Base-by-base conservation (phyloP, 2,888 invertebrate genomes). In the Lomographa bimaculata region DNA sequence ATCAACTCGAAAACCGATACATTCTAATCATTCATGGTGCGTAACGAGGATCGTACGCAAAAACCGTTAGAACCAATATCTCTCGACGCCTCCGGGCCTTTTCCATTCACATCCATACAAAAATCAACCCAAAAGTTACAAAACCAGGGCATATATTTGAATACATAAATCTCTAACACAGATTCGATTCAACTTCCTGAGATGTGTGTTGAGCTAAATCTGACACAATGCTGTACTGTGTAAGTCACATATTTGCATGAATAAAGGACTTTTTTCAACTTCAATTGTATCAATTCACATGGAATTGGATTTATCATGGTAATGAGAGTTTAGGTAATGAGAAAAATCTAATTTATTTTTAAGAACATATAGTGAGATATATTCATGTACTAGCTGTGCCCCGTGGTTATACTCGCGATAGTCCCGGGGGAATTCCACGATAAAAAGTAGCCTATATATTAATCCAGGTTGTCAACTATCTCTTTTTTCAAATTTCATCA, bases 21-120 rank as follows among this genome's bases (percentile, higher is more conserved):
- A 43, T 36, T 59, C 60, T 61, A 62, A 69, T 66, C 63, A 65
- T 61, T 63, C 65, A 59, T 55, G 54, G 59, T 57, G 57, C 60
- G 57, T 69, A 68, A 71, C 57, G 60, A 58, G 60, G 63, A 58
- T 61, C 61, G 61, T 56, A 64, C 63, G 57, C 51, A 70, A 73
- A 76, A 79, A 71, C 66, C 68, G 64, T 54, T 67, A 32, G 61
- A 60, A 58, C 71, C 79, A 77, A 77, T 78, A 79, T 70, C 68
- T 60, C 63, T 58, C 65, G 65, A 44, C 37, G 41, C 78, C 73
- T 71, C 66, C 54, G 56, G 73, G 70, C 65, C 64, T 61, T 57
- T 71, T 63, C 60, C 61, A 55, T 64, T 16, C 50, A 51, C 52
- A 42, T 24, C 40, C 54, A 54, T 3, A 0, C 24, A 17, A 55